These are phyloP conservation scores for Slavum lentiscoides DNA, from an alignment of 2,888 invertebrate genomes.

Conservation along the genomic window DNA sequence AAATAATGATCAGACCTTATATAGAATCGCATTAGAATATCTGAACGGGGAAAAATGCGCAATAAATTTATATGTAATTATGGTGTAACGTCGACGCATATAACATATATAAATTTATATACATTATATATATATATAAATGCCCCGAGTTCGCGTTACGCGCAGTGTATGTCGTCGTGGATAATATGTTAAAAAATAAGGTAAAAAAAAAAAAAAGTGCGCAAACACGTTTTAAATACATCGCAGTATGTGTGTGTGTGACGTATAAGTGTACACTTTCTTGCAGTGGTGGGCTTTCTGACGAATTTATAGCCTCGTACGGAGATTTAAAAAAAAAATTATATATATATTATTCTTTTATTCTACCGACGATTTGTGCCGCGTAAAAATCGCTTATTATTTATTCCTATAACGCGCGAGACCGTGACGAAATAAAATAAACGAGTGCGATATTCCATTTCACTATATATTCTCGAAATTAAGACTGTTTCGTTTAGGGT, in stretches of 20 bases:
- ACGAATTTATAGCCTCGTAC: conserved; percentile 15
- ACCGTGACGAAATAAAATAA: no score
- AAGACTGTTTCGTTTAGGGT: no score
- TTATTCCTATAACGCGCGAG: no score
- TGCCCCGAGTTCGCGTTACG: not conserved
- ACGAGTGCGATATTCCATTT: no score
- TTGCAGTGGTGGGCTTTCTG: not conserved
- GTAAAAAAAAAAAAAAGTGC: conserved; percentile 4
- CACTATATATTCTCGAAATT: no score
- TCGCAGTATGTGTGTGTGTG: not conserved
- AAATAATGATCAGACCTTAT: conserved; percentile 42
- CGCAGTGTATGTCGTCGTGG: not conserved
- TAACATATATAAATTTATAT: no score
- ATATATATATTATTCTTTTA: no score
- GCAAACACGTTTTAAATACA: not conserved
- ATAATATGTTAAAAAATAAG: conserved; percentile 1
- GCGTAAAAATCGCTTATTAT: no score
- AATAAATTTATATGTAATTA: conserved; percentile 29
- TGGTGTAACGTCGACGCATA: not conserved
- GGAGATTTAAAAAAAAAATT: no score
- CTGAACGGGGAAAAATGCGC: conserved; percentile 1
- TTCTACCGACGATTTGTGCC: no score
- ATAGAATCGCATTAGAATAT: conserved; percentile 14
- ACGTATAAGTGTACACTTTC: no score
- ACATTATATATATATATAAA: no score